phyloP scores from a whole-genome alignment of 2,113 vertebrate species.

The Azemiops feae region DNA sequence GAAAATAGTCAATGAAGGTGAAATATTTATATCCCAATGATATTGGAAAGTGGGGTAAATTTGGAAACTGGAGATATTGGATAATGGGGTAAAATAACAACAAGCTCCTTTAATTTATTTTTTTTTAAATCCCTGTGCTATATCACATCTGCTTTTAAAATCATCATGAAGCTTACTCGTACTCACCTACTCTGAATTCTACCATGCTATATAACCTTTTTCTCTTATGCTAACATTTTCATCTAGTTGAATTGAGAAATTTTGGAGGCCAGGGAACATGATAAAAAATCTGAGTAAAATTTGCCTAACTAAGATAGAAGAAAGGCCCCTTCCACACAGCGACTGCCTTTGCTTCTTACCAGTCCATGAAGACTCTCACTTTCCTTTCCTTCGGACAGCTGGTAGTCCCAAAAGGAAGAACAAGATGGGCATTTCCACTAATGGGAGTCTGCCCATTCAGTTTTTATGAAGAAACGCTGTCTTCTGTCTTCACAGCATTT shows the following conservation, averaged over 20 bases:
- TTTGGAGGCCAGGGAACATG: not conserved
- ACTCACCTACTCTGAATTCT: not conserved
- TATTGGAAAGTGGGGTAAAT: not conserved
- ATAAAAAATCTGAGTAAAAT: not conserved
- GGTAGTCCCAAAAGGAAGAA: not conserved
- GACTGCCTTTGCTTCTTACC: not conserved
- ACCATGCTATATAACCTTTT: not conserved
- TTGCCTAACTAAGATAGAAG: not conserved
- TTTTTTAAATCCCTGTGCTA: not conserved
- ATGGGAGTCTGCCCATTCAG: not conserved
- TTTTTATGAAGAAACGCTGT: not conserved
- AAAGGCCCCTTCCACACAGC: not conserved
- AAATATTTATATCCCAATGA: not conserved
- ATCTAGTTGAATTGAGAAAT: not conserved
- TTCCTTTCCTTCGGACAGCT: not conserved
- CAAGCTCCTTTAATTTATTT: not conserved
- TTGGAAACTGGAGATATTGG: not conserved
- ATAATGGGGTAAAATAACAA: not conserved
- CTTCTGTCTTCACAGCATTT: not conserved
- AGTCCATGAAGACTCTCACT: not conserved
- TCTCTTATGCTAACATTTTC: not conserved
- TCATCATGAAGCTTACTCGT: not conserved
- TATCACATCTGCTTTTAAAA: not conserved
- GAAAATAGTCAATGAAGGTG: not conserved
- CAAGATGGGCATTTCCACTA: not conserved